Base-by-base conservation (phyloP, 2,888 invertebrate species). In the Scaeva pyrastri region DNA sequence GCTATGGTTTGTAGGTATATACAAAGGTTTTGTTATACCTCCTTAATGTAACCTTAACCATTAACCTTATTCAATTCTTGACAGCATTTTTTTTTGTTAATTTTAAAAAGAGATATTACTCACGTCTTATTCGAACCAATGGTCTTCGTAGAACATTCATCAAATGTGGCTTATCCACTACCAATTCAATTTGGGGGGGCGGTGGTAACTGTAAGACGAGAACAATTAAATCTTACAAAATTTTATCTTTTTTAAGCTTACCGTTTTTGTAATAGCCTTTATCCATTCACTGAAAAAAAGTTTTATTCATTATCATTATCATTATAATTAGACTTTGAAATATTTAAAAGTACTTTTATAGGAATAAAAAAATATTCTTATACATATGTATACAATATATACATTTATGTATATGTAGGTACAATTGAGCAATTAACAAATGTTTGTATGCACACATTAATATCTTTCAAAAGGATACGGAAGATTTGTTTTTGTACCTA, bases 211-310 rank as follows among this genome's bases (percentile, higher is more conserved):
- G 93, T 23, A 93, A 91, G 88, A 58, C 48, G 7, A 58, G 2
- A 68, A 26, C 14, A 66, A 75, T 60, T 21, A 36, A 48, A 68
- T 50, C 21, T n/a, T 23, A n/a, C 10, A 71, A 66, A 76, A 43
- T 41, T 48, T 26, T 21, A 60, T 45, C 48, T 21, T 14, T 12
- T 16, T 58, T 41, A 36, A 48, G 94, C 96, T 95, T 93, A 96
- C 96, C 92, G 96, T 96, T 93, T 96, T 96, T 88, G 96, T 95
- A 89, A 96, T 96, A 73, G 96, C 96, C 75, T 95, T 94, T 94
- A 96, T 95, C 96, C 96, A 96, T 88, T 96, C 96, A 92, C 96
- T 96, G 93, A 89, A 86, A 85, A 64, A 88, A 68, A 80, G n/a
- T n/a, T n/a, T n/a, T n/a, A n/a, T n/a, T n/a, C 4, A 64, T 0